A percentile compares a stretch with the other conserved stretches of the same genome.
Conservation (phyloP, 2,113 vertebrate species). For the Eulemur rufifrons region DNA sequence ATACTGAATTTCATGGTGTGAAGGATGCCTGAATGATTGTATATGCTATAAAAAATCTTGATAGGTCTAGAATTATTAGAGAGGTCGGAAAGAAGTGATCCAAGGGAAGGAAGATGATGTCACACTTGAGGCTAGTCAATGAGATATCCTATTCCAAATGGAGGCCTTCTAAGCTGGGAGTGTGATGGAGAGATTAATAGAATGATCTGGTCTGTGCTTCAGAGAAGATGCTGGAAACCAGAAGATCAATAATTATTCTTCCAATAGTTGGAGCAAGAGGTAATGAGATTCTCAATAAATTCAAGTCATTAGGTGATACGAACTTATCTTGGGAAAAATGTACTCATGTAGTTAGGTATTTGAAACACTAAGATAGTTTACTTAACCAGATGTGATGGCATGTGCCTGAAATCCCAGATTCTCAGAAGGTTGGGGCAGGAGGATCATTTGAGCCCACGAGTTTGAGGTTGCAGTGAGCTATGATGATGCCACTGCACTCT, state of each 20-base stretch:
- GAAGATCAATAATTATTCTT: background rate
- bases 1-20: background rate
- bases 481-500: too few species aligned
- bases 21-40: background rate
- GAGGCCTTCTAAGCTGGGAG: background rate
- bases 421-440: too few species aligned
- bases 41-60: background rate
- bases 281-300: slow-evolving; percentile 30
- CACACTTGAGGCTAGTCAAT: background rate
- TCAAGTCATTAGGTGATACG: background rate
- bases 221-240: background rate
- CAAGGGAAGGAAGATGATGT: background rate
- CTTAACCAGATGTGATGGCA: too few species aligned
- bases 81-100: background rate
- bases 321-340: background rate
- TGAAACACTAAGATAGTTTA: background rate
- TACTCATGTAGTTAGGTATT: background rate
- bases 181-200: background rate
- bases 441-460: too few species aligned
- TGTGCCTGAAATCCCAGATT: too few species aligned
- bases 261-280: background rate
- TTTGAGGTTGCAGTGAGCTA: too few species aligned
- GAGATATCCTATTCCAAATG: background rate
- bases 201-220: background rate
- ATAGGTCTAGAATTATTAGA: background rate